Conservation (phyloP, 2,797 vertebrate species). For the Peromyscus eremicus region DNA sequence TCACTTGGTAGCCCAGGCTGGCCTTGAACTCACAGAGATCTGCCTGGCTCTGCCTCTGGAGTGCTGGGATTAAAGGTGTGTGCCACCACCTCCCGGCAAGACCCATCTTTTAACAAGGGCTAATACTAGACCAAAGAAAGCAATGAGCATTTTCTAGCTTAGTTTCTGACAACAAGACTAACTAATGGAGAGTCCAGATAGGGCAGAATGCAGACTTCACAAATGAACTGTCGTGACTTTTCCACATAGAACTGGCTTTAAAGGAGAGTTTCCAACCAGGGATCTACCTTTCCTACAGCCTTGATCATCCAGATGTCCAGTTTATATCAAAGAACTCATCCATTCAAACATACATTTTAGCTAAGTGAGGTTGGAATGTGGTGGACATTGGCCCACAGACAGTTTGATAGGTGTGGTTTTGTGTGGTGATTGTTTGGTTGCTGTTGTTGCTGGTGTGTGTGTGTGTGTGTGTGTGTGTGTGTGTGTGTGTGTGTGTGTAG, state of each 20-base stretch:
- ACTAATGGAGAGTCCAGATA: not conserved
- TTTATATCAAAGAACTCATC: not conserved
- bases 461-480: not conserved
- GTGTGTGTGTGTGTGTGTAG: not conserved
- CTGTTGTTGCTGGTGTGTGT: not conserved
- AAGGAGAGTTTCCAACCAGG: not conserved
- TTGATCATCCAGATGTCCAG: not conserved
- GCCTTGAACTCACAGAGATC: too few species aligned
- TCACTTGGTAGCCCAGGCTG: too few species aligned
- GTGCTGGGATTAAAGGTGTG: too few species aligned
- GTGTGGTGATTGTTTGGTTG: not conserved
- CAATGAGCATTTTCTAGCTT: not conserved
- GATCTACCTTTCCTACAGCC: not conserved
- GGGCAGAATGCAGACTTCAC: not conserved
- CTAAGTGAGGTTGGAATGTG: not conserved
- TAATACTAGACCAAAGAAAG: not conserved
- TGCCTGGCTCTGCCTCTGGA: too few species aligned
- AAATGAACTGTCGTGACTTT: not conserved
- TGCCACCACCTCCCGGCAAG: too few species aligned
- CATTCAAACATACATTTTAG: not conserved
- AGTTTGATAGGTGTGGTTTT: not conserved
- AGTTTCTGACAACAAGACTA: not conserved
- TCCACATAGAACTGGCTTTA: not conserved
- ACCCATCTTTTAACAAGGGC: not conserved
- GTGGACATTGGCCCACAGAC: not conserved